A percentile compares a stretch with the other conserved stretches of the same genome.
Evolutionary conservation across 2,797 vertebrate species (phyloP).

Genomic region (Gymnocypris eckloni): DNA sequence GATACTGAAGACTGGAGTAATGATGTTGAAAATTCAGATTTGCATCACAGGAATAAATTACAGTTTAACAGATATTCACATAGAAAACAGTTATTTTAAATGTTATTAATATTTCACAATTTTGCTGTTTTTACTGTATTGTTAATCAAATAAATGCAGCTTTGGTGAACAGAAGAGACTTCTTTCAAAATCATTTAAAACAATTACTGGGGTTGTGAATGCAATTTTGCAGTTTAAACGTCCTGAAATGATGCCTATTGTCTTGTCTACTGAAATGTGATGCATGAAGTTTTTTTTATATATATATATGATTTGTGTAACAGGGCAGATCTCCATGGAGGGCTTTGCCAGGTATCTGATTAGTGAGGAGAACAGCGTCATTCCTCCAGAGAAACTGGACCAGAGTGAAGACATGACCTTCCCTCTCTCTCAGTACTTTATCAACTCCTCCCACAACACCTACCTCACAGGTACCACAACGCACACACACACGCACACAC

Average conservation of each 20-base stretch:
- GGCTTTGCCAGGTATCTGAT: constrained; percentile 92
- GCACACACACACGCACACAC: background rate
- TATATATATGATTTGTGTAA: constrained; percentile 47
- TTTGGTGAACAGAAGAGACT: background rate
- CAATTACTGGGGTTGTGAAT: background rate
- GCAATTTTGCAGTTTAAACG: background rate
- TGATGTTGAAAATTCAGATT: background rate
- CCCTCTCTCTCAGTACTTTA: constrained; percentile 96
- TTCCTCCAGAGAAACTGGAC: constrained; percentile 97
- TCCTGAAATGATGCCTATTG: background rate
- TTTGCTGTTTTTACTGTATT: background rate
- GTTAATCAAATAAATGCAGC: background rate
- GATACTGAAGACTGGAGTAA: background rate
- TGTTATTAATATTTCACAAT: background rate
- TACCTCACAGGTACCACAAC: constrained; percentile 91
- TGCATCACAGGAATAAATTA: background rate
- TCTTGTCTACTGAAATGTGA: background rate
- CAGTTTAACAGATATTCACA: background rate
- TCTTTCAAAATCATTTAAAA: background rate
- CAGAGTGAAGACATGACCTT: constrained; percentile 98
- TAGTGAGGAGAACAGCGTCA: constrained; percentile 93
- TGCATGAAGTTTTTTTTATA: background rate
- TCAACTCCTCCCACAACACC: constrained; percentile 98
- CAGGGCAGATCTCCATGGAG: constrained; percentile 92
- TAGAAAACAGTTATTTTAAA: background rate